phyloP scores from a whole-genome alignment of 2,113 vertebrate species.

The Monopterus albus region DNA sequence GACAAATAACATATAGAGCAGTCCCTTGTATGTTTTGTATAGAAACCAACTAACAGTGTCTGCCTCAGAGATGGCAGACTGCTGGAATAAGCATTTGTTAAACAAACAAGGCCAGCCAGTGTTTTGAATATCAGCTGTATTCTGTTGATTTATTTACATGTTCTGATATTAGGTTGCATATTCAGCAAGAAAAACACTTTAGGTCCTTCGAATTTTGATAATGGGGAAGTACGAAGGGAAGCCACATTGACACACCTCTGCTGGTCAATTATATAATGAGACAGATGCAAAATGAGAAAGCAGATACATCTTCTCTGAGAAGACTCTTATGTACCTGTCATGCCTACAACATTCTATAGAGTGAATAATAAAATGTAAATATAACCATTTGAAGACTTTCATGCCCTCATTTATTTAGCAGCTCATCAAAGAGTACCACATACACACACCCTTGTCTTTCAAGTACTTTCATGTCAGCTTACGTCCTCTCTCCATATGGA shows the following conservation, averaged over 20 bases:
- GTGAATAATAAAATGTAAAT: not conserved
- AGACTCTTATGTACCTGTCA: too few relatives aligned
- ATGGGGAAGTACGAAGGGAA: not conserved
- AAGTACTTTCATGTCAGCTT: not conserved
- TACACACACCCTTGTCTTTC: too few relatives aligned
- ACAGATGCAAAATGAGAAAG: not conserved
- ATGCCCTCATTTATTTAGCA: conserved; percentile 4
- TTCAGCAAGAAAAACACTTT: fast-evolving
- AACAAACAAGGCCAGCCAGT: conserved; percentile 17
- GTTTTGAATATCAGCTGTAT: not conserved
- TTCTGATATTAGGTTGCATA: not conserved
- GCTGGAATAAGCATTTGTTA: not conserved
- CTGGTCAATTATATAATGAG: too few relatives aligned
- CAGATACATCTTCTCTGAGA: not conserved
- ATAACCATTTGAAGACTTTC: not conserved
- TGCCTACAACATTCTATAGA: not conserved
- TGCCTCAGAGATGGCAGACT: not conserved
- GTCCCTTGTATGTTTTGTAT: not conserved
- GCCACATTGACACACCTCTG: too few relatives aligned
- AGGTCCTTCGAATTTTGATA: not conserved
- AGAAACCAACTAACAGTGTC: not conserved
- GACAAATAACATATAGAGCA: not conserved
- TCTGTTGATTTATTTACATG: not conserved
- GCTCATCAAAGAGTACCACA: too few relatives aligned
- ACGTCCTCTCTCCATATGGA: not conserved